Percentiles rank a stretch among this genome's conserved stretches.
phyloP scores from a whole-genome alignment of 2,888 invertebrate genomes.

The Teinopalpus imperialis region DNA sequence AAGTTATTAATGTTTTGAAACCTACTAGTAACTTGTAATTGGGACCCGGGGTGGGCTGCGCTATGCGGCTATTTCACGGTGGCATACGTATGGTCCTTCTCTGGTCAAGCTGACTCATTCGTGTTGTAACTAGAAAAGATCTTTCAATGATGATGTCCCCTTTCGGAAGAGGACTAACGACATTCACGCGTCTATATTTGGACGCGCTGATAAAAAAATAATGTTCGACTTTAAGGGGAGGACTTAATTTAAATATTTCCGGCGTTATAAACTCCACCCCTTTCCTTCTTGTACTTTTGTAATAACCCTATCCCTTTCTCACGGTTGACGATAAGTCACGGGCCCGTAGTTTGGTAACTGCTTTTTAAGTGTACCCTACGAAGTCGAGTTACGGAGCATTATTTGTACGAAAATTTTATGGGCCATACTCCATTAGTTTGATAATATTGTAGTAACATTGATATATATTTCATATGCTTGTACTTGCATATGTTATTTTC shows the following conservation, averaged over 20 bases:
- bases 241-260: slow-evolving; percentile 79
- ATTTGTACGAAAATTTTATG: slow-evolving; percentile 51
- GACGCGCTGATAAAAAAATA: slow-evolving; percentile 76
- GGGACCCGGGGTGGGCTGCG: no score
- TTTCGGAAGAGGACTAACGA: slow-evolving; percentile 36
- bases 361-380: slow-evolving; percentile 69
- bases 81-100: no score
- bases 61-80: no score
- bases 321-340: slow-evolving; percentile 61
- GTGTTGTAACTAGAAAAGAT: no score
- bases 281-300: slow-evolving; percentile 28
- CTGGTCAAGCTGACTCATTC: no score
- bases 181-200: slow-evolving; percentile 75
- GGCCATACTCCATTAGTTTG: slow-evolving; percentile 48
- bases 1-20: no score
- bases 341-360: slow-evolving; percentile 58
- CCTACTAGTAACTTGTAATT: no score
- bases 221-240: slow-evolving; percentile 73
- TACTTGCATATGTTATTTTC: no score
- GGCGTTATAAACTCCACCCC: slow-evolving; percentile 42
- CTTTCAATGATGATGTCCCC: slow-evolving; percentile 41
- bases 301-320: slow-evolving; percentile 42
- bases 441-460: slow-evolving; percentile 45
- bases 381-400: slow-evolving; percentile 35
- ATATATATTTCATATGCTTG: slow-evolving; percentile 27